Conservation (phyloP, 2,888 invertebrate species). For the Drosophila meridionalis region DNA sequence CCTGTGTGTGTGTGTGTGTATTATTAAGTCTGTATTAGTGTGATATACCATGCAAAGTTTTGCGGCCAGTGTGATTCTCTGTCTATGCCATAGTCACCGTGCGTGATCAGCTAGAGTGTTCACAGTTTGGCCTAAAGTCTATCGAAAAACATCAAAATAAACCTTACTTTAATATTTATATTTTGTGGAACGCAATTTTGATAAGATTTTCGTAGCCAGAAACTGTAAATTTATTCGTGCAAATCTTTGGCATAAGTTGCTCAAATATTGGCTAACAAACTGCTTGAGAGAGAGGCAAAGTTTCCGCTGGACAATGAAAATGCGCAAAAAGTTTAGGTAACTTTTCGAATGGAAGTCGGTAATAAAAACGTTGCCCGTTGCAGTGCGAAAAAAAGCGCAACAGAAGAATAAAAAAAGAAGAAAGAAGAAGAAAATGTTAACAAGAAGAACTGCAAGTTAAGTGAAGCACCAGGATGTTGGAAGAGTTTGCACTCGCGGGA, state of each 20-base stretch:
- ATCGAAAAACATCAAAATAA: not conserved
- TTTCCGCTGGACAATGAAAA: conserved; percentile 43
- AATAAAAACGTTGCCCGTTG: conserved; percentile 48
- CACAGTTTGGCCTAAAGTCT: not conserved
- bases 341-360: conserved; percentile 61
- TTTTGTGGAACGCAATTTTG: not conserved
- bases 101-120: not conserved
- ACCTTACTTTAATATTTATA: conserved; percentile 1
- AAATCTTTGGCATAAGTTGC: conserved; percentile 23
- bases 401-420: conserved; percentile 16
- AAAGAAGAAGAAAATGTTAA: conserved; percentile 64
- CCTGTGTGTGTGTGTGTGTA: conserved; percentile 21
- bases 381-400: conserved; percentile 42
- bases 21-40: not conserved
- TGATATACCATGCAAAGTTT: not conserved
- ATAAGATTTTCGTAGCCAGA: not conserved
- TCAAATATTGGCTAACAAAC: conserved; percentile 53
- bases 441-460: conserved; percentile 63
- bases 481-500: conserved; percentile 29
- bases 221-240: conserved; percentile 6
- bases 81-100: not conserved
- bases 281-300: conserved; percentile 52
- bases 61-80: not conserved
- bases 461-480: conserved; percentile 15
- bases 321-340: conserved; percentile 50